Conservation (phyloP, 2,888 invertebrate species). For the Blastobasis adustella region DNA sequence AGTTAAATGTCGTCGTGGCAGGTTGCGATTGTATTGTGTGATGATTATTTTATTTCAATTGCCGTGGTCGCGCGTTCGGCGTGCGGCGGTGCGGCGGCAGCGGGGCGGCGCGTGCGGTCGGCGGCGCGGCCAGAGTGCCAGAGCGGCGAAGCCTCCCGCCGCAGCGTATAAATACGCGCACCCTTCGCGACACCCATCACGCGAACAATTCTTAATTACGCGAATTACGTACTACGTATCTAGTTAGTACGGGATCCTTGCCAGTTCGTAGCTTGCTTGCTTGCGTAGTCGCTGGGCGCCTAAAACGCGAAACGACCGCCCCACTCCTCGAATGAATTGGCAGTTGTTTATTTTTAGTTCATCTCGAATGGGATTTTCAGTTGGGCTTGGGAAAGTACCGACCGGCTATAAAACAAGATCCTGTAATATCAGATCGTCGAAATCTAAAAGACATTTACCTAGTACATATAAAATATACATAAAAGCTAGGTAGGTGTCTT, state of each 20-base stretch:
- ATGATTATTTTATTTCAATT: background rate
- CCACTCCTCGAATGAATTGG: background rate
- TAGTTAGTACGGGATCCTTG: slow-evolving; percentile 61
- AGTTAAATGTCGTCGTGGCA: too few relatives aligned
- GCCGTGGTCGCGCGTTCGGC: slow-evolving; percentile 3
- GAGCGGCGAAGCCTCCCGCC: slow-evolving; percentile 42
- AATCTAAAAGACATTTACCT: too few relatives aligned
- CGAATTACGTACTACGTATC: slow-evolving; percentile 41
- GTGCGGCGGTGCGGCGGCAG: slow-evolving; percentile 4
- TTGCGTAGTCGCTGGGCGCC: too few relatives aligned
- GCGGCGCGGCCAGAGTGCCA: slow-evolving; percentile 25
- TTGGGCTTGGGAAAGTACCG: slow-evolving; percentile 24
- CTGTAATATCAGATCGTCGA: too few relatives aligned
- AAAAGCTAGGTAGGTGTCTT: too few relatives aligned
- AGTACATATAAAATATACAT: too few relatives aligned
- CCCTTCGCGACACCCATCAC: slow-evolving; percentile 36
- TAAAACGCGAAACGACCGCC: too few relatives aligned
- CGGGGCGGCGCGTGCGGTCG: slow-evolving; percentile 31
- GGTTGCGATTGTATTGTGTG: background rate
- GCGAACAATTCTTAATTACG: slow-evolving; percentile 52
- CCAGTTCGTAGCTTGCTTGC: slow-evolving; percentile 33
- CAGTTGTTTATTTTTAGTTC: slow-evolving; percentile 35
- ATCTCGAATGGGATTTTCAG: slow-evolving; percentile 38
- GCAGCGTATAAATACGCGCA: slow-evolving; percentile 46
- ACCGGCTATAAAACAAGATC: slow-evolving; percentile 22